Base-by-base conservation (phyloP, 2,888 invertebrate species). In the Perizoma flavofasciatum region DNA sequence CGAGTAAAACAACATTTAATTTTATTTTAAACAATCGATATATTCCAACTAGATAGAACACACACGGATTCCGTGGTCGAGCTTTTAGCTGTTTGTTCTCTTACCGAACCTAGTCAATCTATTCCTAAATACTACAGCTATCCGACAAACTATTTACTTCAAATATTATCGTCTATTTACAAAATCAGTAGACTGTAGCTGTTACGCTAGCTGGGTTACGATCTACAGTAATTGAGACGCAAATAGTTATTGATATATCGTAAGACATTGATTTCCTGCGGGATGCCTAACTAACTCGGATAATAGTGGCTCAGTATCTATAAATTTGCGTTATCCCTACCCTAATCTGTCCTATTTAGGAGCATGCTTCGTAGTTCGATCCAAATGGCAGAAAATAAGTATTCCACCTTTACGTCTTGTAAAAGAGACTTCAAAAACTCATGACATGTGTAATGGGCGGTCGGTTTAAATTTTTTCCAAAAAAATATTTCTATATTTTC, bases 111-210 rank as follows among this genome's bases (percentile, higher is more conserved):
- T 53, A 52, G 61, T 46, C 60, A 69, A 56, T 59, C 59, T 61
- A 46, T 55, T 57, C 44, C 60, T 44, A 56, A 60, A 54, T 47
- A 49, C 22, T 49, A 61, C 67, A 68, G 67, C 68, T 68, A 66
- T 61, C 56, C 58, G 59, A 61, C 62, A 71, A 67, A 71, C 68
- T 68, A 70, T 74, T 70, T 70, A 66, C 61, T 22, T 73, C 52
- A n/a, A n/a, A n/a, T 69, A 71, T 70, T 68, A 54, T 60, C 41
- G 39, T 54, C 47, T 64, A 63, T 61, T 52, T 50, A 48, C 44
- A 46, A 11, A 48, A 6, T 46, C 33, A 46, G 33, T 46, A 33
- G 22, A 22, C 22, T 22, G 3, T 22, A 22, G 22, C 22, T 1
- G 22, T 22, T 22, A 32, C 9, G 5, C 33, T 22, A 43, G 43